phyloP scores from a whole-genome alignment of 2,797 vertebrate species.

The Alectoris magna region DNA sequence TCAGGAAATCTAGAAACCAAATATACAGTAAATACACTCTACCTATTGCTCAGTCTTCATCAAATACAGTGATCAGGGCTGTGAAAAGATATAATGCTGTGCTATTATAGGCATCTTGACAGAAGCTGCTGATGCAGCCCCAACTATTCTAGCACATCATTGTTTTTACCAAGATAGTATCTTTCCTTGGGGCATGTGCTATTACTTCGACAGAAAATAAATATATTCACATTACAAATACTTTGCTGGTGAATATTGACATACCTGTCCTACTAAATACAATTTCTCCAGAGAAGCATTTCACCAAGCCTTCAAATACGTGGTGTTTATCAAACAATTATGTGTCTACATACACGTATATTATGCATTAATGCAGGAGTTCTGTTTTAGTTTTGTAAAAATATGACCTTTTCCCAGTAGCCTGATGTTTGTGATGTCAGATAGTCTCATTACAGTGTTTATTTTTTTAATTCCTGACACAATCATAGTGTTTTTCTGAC shows the following conservation, averaged over 20 bases:
- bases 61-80: neutral
- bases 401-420: neutral
- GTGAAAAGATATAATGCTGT: neutral
- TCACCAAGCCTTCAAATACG: neutral
- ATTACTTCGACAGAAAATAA: neutral
- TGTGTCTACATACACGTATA: neutral
- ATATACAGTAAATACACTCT: neutral
- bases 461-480: neutral
- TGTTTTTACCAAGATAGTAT: neutral
- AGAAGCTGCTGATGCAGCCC: neutral
- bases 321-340: neutral
- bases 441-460: rapidly evolving
- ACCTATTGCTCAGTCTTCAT: neutral
- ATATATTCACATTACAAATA: neutral
- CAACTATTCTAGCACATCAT: neutral
- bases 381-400: neutral
- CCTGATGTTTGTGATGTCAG: neutral
- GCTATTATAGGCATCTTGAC: rapidly evolving
- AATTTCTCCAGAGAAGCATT: neutral
- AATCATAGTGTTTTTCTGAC: neutral
- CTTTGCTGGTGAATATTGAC: neutral
- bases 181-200: neutral
- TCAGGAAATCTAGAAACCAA: neutral
- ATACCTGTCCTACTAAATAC: neutral
- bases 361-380: neutral